Evolutionary conservation across 2,888 invertebrate species (phyloP).

Genomic region (Hirtodrosophila histrioides): DNA sequence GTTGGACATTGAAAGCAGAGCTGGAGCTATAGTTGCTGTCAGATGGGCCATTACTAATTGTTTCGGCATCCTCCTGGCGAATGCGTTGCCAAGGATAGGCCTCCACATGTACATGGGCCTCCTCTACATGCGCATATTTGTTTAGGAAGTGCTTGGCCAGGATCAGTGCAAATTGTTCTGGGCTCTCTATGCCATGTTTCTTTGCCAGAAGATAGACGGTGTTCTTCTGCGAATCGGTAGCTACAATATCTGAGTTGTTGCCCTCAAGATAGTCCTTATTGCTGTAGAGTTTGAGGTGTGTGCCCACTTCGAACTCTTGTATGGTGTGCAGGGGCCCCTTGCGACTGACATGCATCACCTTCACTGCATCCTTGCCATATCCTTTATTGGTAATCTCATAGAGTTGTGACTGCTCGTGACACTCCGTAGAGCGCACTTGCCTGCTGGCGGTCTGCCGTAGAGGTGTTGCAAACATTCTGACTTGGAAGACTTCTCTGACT

Average conservation of each 20-base stretch:
- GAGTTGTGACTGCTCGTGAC: conserved; percentile 25
- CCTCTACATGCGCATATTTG: conserved; percentile 90
- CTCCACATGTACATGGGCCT: conserved; percentile 88
- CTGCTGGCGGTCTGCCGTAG: conserved; percentile 45
- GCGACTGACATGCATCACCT: conserved; percentile 89
- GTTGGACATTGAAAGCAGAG: conserved; percentile 76
- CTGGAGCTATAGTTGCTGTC: conserved; percentile 25
- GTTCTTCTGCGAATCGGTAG: conserved; percentile 93
- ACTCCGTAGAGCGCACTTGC: background rate
- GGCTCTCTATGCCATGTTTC: conserved; percentile 90
- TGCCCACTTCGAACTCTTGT: conserved; percentile 90
- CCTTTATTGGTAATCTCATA: conserved; percentile 81
- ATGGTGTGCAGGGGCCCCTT: conserved; percentile 89
- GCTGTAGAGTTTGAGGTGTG: conserved; percentile 88
- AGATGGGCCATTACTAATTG: conserved; percentile 62
- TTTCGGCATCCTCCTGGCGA: conserved; percentile 84
- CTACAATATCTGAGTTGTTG: conserved; percentile 91
- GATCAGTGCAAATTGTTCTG: conserved; percentile 91
- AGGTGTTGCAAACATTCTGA: conserved; percentile 72
- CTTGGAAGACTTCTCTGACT: no score
- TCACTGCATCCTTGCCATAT: conserved; percentile 90
- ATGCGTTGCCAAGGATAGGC: conserved; percentile 92
- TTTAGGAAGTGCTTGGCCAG: conserved; percentile 90
- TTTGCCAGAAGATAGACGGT: conserved; percentile 92
- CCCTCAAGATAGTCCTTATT: conserved; percentile 89